Evolutionary conservation across 2,888 invertebrate species (phyloP), one percentile per base, ranked within the genome.

Genomic region (Drosophila lutescens): DNA sequence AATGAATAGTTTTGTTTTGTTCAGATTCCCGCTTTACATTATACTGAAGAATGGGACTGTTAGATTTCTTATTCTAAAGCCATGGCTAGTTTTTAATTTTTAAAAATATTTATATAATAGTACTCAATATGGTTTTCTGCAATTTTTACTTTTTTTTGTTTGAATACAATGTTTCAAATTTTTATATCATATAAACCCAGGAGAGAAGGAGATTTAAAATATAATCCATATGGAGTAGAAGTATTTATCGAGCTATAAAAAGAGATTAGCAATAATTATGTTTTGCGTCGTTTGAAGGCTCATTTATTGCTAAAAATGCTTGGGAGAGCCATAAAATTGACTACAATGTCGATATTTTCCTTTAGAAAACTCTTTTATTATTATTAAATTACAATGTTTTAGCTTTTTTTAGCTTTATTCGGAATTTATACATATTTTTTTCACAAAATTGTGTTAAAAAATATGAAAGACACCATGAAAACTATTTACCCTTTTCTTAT

Each of bases 171-270:
- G 49, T 49, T 12, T 30, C 47, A 12, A 17, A 32, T 32, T 6
- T 12, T 6, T 17, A 32, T 47, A 47, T 30, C 15, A n/a, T n/a
- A 9, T n/a, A 26, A 26, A 9, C 3, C 12, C 26, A 26, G n/a
- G 15, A 32, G 15, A 17, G 17, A 17, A 32, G 17, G 12, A 3
- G 32, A 12, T n/a, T 34, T 34, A 56, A 15, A 36, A 34, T 58
- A 20, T 8, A 12, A 38, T n/a, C n/a, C 20, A 32, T 13, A 10
- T 36, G 61, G 10, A 30, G n/a, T 13, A 23, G 23, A 1, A 8
- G 13, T 12, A 12, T 47, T 23, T 5, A 13, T 13, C 57, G 38
- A n/a, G 62, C 62, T n/a, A 62, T 62, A 62, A 62, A 61, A 47
- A 40, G 34, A 32, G 47, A 62, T 62, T 62, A 23, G 23, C 47